Percentiles rank a stretch among this genome's conserved stretches.
Evolutionary conservation across 2,888 invertebrate genomes (phyloP).

Genomic region (Phengaris arion): DNA sequence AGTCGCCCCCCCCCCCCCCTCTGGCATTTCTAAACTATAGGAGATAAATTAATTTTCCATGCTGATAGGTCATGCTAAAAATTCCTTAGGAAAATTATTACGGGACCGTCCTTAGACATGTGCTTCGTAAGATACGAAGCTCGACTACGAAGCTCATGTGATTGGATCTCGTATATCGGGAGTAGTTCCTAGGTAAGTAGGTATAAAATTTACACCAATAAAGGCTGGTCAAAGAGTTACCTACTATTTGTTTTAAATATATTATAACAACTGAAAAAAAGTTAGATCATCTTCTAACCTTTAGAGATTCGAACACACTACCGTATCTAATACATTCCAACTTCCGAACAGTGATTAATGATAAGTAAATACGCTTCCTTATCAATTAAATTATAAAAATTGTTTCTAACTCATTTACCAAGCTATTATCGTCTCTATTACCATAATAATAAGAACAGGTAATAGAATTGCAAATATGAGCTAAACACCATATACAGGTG

Average conservation of each 20-base stretch:
- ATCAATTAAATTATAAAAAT: conserved; percentile 24
- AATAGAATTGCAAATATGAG: conserved; percentile 66
- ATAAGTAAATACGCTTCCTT: conserved; percentile 21
- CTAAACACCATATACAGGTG: conserved; percentile 47
- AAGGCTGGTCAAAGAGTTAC: no score
- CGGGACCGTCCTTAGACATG: no score
- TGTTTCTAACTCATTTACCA: neutral
- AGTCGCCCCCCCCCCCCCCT: no score
- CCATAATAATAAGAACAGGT: conserved; percentile 35
- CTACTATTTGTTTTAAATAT: neutral
- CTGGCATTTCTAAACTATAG: no score
- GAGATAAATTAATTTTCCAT: no score
- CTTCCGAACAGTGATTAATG: conserved; percentile 23
- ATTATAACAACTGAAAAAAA: neutral
- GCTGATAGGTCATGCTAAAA: no score
- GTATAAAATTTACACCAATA: no score
- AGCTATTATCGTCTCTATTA: conserved; percentile 15
- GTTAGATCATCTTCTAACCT: neutral
- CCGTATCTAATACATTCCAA: neutral
- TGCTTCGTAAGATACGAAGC: no score
- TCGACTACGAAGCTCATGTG: no score
- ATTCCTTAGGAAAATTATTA: no score
- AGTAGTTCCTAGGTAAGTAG: no score
- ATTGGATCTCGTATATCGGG: no score
- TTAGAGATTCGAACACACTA: neutral